Evolutionary conservation across 1,140 invertebrate species (phyloP), one percentile per base, ranked within the genome.

Genomic region (Rhagoletis zephyria): DNA sequence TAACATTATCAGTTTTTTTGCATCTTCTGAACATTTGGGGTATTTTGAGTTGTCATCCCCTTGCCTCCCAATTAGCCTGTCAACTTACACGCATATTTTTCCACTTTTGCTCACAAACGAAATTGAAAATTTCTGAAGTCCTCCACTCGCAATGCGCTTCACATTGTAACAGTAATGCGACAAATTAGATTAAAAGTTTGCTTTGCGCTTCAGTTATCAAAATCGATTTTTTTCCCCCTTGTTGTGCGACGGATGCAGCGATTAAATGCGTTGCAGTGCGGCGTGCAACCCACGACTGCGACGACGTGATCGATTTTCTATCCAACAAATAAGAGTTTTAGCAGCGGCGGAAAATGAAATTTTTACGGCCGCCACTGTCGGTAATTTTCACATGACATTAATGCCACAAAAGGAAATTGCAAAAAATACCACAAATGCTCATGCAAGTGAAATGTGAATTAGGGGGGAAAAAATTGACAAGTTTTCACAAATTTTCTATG

Each of bases 171-270:
- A 81, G 48, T 81, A 81, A 81, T 56, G 45, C 74, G 74, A 81
- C 74, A 81, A 81, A 81, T 81, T 81, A 81, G 74, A 81, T 81
- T 81, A 81, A 81, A 81, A 81, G 74, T 81, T 81, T 81, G 74
- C 48, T 81, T 81, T 81, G 74, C 74, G 74, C 74, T 81, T 81
- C 74, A 81, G 48, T 81, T 81, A 81, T 81, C 74, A 81, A 81
- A 81, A 81, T 81, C 74, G 74, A 81, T 81, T 81, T 67, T 67
- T 81, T 67, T 4, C 65, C 40, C 74, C 48, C 3, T 81, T 59
- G 45, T 48, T 16, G 74, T 56, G 74, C 51, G 74, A 59, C 48
- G 74, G 56, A 48, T 56, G 74, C 51, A 48, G 30, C 48, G 74
- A 81, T 81, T 81, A 81, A 59, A 81, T 81, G 74, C 48, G 74